A percentile compares a stretch with the other conserved stretches of the same genome.
These are phyloP conservation scores for Brachyalestes nurse DNA, from an alignment of 2,797 vertebrate species.

Conservation along the genomic window DNA sequence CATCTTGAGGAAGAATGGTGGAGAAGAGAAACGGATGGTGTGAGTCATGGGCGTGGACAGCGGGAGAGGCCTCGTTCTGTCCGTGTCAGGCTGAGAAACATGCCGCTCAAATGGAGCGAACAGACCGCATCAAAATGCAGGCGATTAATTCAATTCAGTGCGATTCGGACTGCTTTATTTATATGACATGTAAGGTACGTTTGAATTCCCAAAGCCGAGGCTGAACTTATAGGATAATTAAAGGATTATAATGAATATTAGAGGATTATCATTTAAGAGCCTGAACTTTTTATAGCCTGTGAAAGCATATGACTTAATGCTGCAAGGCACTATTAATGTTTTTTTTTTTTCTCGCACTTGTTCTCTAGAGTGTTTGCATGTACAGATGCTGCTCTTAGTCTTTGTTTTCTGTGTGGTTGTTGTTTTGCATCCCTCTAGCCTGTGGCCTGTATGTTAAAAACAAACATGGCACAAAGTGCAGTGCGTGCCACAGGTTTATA, in stretches of 20 bases:
- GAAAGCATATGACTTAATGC: too few species aligned
- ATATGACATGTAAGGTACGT: neutral
- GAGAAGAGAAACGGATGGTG: conserved; percentile 61
- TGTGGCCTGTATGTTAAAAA: too few species aligned
- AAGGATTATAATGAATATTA: neutral
- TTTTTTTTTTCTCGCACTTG: too few species aligned
- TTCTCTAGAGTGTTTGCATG: too few species aligned
- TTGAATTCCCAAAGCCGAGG: neutral
- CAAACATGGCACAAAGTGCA: too few species aligned
- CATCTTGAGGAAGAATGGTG: conserved; percentile 76
- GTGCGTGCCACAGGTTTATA: too few species aligned
- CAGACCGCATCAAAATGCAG: conserved; percentile 21
- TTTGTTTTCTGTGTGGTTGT: too few species aligned
- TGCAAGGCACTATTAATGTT: too few species aligned
- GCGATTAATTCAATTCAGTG: neutral
- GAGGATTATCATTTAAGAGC: neutral
- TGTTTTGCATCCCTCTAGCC: too few species aligned
- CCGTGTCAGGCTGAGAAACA: neutral
- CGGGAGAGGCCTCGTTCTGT: conserved; percentile 14
- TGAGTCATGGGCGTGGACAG: conserved; percentile 67
- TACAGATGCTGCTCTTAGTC: too few species aligned
- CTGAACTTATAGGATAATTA: neutral
- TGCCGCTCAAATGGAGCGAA: conserved; percentile 14
- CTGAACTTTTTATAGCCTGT: neutral
- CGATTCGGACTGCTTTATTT: neutral